Base-by-base conservation (phyloP, 2,888 invertebrate species). In the Erebia ligea region DNA sequence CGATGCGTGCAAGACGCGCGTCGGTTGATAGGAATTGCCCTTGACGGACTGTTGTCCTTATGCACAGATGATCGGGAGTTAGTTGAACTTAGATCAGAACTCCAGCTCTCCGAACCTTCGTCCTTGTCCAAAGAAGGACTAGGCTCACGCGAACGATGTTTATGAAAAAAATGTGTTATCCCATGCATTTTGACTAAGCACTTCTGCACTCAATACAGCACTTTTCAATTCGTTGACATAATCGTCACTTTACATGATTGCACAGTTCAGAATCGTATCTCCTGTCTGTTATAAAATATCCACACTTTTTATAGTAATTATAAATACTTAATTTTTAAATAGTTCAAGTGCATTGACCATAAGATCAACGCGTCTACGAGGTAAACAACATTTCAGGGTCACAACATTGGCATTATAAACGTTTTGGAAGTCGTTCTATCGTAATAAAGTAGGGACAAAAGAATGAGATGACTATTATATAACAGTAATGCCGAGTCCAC, bases 51-150 rank as follows among this genome's bases (percentile, higher is more conserved):
- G 11, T 69, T 72, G 1, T 88, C 86, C 76, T 82, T 80, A n/a
- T 80, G 77, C 11, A 79, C 64, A 4, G 80, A 74, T 62, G 76
- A 75, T 8, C 81, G 82, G 1, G 89, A 84, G 50, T 88, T 86
- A 21, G 78, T 75, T 0, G 88, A 82, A 70, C 85, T 88, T 42
- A 83, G 69, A 8, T 88, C 80, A 5, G 92, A 90, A 72, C 88
- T 88, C 92, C 94, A 93, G 80, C 91, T 91, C 15, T 94, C 93
- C 1, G 88, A 76, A 72, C 92, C 93, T 21, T 93, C 84, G 69
- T 94, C 93, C 75, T 85, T 87, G 13, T 89, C 87, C 54, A 84
- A 73, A 3, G 90, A 80, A 4, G 89, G 82, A 72, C 88, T 82
- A 70, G 89, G 74, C 76, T 90, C 90, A 57, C 89, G 74, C n/a